Evolutionary conservation across 2,888 invertebrate genomes (phyloP), one percentile per base, ranked within the genome.

Genomic region (Junonia oenone): DNA sequence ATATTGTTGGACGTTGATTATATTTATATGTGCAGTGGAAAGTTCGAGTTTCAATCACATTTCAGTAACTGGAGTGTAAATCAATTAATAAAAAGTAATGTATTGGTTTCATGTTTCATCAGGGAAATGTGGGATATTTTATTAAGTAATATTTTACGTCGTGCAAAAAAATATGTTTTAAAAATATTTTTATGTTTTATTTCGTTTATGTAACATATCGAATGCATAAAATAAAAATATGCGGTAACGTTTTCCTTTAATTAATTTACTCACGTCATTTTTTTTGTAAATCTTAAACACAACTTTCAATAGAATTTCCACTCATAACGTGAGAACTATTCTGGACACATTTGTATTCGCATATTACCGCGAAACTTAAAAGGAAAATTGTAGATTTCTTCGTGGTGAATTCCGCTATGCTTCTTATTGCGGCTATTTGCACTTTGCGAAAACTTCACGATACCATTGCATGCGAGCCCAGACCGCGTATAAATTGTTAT

Each of bases 31-130:
- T 22, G 2, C 5, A 2, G 22, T 5, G 22, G 22, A 22, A 22
- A 22, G 22, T 22, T 22, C 22, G 22, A 22, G 22, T 3, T 3
- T 3, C 22, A 51, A 31, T 11, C 6, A 31, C 9, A 48, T 45
- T 46, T 19, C n/a, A 35, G 35, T 51, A 56, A 56, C 50, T 56
- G 31, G 38, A 55, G 45, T 56, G 56, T 58, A 47, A 56, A 51
- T 47, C 52, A 57, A 53, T 58, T 58, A 45, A 51, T 51, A 43
- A 31, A 33, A 51, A 37, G 29, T 17, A 35, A 43, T 31, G 22
- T 43, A 51, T 40, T 40, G 43, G 43, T 2, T n/a, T 22, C 22
- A 22, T 22, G 5, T 50, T 31, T 43, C 33, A 33, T 51, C 19
- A 22, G 43, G 43, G 22, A 22, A 22, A 22, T 22, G 22, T 3